Evolutionary conservation across 2,888 invertebrate genomes (phyloP).

Genomic region (Thyatira batis): DNA sequence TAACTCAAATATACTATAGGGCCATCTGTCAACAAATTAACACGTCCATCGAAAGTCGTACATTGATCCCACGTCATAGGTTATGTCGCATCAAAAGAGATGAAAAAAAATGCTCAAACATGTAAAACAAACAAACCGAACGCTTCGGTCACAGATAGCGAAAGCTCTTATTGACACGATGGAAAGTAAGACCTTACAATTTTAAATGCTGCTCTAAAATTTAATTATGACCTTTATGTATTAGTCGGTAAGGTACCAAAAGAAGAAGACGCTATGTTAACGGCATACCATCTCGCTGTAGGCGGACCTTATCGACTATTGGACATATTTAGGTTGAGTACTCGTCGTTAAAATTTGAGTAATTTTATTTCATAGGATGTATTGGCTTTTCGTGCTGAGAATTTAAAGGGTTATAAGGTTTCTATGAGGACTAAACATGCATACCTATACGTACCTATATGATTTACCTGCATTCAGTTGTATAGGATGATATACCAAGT

Average conservation of each 20-base stretch:
- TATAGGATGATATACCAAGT: too few species aligned
- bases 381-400: neutral
- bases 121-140: conserved; percentile 68
- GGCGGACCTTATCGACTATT: conserved; percentile 63
- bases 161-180: conserved; percentile 80
- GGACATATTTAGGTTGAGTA: conserved; percentile 72
- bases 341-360: conserved; percentile 36
- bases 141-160: conserved; percentile 76
- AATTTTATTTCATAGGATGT: conserved; percentile 29
- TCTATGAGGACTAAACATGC: neutral
- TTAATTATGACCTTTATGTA: conserved; percentile 39
- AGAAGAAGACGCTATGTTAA: conserved; percentile 16
- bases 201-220: conserved; percentile 22
- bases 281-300: conserved; percentile 41
- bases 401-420: neutral
- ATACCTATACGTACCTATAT: too few species aligned
- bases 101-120: conserved; percentile 65
- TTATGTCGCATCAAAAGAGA: conserved; percentile 38
- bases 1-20: neutral
- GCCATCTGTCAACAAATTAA: conserved; percentile 36
- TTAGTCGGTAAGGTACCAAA: conserved; percentile 26
- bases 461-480: too few species aligned
- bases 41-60: conserved; percentile 43
- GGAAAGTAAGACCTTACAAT: conserved; percentile 67
- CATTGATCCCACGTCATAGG: conserved; percentile 35